Evolutionary conservation across 1,140 invertebrate species (phyloP), one percentile per base, ranked within the genome.

Genomic region (Epicauta chinensis): DNA sequence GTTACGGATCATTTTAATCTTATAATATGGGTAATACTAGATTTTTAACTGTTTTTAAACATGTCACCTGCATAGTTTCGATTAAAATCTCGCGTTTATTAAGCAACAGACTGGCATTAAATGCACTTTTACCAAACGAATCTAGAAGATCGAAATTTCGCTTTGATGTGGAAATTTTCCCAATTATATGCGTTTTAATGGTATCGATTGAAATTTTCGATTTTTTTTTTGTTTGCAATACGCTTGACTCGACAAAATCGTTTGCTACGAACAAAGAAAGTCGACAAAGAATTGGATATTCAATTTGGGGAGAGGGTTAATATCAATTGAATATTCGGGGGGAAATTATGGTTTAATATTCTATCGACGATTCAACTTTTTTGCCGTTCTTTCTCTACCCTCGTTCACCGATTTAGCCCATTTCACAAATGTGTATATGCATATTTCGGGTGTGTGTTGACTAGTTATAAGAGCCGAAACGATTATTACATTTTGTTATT

Each of bases 321-420:
- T 50, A 55, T 55, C 53, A 55, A 55, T 55, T 55, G 53, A 55
- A 55, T 50, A 50, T 55, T 50, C 35, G 47, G 36, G 7, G 47
- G 36, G 7, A 23, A 55, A 38, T 55, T 55, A 51, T 55, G 53
- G 41, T 49, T 55, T 55, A 55, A 55, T 55, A 55, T 55, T 55
- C 53, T 41, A 41, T 16, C 45, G 38, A 47, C 45, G 45, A 47
- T 47, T 38, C 34, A 12, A 13, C 16, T 47, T 47, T 47, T 46
- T 47, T 47, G 7, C 23, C 23, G 0, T 5, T 23, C 7, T 7
- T 23, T 23, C 7, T 23, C 4, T 0, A 23, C 0, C 23, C 4
- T 23, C 23, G 7, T 23, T 7, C 23, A 23, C 7, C 23, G 4
- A 23, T 23, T 7, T 23, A 23, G n/a, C 23, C 23, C 23, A 23